Conservation (phyloP, 1,140 invertebrate species). For the Amyelois transitella region DNA sequence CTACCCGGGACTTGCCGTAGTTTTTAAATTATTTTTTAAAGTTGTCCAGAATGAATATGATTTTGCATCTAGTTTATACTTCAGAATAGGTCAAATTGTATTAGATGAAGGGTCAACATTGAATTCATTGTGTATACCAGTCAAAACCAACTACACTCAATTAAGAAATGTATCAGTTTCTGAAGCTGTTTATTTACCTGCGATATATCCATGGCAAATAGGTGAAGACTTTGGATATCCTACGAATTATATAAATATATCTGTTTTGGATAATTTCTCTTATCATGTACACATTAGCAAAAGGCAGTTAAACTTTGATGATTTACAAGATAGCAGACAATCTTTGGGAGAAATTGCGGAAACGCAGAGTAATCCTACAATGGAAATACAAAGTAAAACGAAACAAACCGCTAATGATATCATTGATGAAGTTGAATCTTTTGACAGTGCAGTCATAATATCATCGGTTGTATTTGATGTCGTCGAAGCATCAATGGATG, state of each 20-base stretch:
- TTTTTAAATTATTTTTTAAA: conserved; percentile 36
- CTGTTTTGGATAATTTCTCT: conserved; percentile 21
- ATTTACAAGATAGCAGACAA: conserved; percentile 8
- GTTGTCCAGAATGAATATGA: conserved; percentile 21
- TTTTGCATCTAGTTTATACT: conserved; percentile 29
- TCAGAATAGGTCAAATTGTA: conserved; percentile 37
- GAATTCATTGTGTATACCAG: conserved; percentile 31
- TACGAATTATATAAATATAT: conserved; percentile 23
- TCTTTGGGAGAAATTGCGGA: conserved; percentile 23
- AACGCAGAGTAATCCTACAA: conserved; percentile 17
- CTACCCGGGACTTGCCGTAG: conserved; percentile 36
- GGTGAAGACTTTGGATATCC: conserved; percentile 30
- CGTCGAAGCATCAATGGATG: conserved; percentile 35
- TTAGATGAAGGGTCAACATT: conserved; percentile 11
- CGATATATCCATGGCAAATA: conserved; percentile 49
- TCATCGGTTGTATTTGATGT: conserved; percentile 27
- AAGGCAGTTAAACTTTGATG: conserved; percentile 21
- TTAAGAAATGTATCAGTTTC: conserved; percentile 23
- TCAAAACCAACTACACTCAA: conserved; percentile 22
- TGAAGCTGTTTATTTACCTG: conserved; percentile 32
- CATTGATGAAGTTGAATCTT: conserved; percentile 6
- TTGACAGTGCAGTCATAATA: conserved; percentile 7
- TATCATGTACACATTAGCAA: conserved; percentile 47
- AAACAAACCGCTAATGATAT: conserved; percentile 8
- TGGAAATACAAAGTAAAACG: conserved; percentile 17